Evolutionary conservation across 2,113 vertebrate genomes (phyloP).

Genomic region (Pelecanus crispus): DNA sequence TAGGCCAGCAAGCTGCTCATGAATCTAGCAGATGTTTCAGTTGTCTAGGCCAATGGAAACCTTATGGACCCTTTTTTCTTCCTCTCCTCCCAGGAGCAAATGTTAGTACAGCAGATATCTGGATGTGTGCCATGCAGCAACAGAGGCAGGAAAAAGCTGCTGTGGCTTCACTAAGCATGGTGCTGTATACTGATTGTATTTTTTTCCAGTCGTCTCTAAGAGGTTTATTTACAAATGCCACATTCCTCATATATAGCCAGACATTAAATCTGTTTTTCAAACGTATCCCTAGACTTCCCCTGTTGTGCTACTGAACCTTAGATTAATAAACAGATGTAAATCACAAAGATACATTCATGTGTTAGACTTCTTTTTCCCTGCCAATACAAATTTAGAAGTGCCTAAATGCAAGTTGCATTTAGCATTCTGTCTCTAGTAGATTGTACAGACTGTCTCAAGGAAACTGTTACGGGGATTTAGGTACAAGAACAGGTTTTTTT

Average conservation of each 20-base stretch:
- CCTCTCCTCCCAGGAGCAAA: conserved; percentile 71
- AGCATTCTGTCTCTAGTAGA: rapidly evolving
- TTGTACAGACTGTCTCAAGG: not conserved
- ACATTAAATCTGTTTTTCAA: not conserved
- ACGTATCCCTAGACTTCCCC: not conserved
- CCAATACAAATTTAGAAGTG: not conserved
- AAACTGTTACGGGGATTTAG: not conserved
- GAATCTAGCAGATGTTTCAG: conserved; percentile 74
- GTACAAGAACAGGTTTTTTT: not conserved
- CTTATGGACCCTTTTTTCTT: conserved; percentile 69
- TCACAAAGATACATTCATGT: not conserved
- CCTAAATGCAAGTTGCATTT: not conserved
- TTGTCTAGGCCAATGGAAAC: conserved; percentile 70
- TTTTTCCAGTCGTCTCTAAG: not conserved
- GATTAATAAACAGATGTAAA: not conserved
- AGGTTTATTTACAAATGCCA: not conserved
- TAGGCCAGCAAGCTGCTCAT: conserved; percentile 65
- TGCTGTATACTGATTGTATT: not conserved
- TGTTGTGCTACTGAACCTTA: not conserved
- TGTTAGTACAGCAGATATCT: conserved; percentile 65
- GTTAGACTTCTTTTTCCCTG: not conserved
- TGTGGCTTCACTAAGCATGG: not conserved
- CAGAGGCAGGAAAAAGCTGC: conserved; percentile 39
- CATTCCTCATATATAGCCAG: not conserved
- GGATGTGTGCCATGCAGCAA: conserved; percentile 50